Base-by-base conservation (phyloP, 2,113 vertebrate species). In the Peucedramus taeniatus region DNA sequence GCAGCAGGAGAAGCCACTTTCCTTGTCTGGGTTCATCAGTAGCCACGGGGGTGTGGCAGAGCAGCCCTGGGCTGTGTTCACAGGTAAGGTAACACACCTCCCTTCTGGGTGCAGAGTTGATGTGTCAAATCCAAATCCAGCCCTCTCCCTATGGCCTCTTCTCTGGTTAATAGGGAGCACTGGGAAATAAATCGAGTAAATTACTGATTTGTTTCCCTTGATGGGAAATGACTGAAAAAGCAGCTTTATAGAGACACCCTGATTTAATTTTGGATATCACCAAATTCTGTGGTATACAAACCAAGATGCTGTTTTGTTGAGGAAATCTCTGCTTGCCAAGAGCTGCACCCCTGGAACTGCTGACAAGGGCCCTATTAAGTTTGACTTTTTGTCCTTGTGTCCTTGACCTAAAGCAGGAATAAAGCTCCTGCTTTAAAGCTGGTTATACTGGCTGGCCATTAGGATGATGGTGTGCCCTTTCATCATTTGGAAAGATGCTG, bases 51-150 rank as follows among this genome's bases (percentile, higher is more conserved):
- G 3, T 19, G 57, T 2, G 3, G 15, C 20, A 82, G 54, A n/a
- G 45, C 19, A 82, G 37, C 44, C 12, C 6, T 0, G 5, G 66
- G 21, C 50, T 79, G 8, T n/a, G 16, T 61, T 3, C 60, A 35
- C 28, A 18, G 60, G 8, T 3, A 2, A 24, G 28, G 51, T n/a
- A 2, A 28, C 33, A 44, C 9, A 42, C 1, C 28, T 75, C 14
- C 28, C 40, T 31, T 11, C 24, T 47, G 37, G 28, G 10, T 15
- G 18, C 28, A 57, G 42, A 87, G 39, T 13, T 35, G n/a, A 7
- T 2, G 1, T 0, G 3, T 2, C 39, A 42, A 6, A n/a, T 10
- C 16, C 39, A 42, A 6, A n/a, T 10, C 16, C 59, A 20, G 37
- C 2, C 18, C 33, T 24, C 37, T 76, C 33, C 63, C 7, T 1